Evolutionary conservation across 2,888 invertebrate species (phyloP).

Genomic region (Drosophila cracens): DNA sequence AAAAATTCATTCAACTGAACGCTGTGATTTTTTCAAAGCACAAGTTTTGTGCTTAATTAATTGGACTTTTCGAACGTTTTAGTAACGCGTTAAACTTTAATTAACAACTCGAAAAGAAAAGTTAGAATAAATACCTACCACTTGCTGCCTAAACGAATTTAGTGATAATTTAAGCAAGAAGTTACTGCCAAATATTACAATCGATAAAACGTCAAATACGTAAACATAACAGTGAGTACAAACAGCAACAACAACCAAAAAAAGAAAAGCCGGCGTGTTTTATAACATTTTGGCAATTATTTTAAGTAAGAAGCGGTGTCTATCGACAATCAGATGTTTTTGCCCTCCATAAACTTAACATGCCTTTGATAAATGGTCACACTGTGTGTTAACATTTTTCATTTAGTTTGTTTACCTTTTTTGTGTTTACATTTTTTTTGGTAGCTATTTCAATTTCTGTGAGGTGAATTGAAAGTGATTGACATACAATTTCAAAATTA

Average conservation of each 20-base stretch:
- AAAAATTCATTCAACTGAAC: slow-evolving; percentile 4
- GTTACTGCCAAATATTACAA: slow-evolving; percentile 9
- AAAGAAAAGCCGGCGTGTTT: slow-evolving; percentile 46
- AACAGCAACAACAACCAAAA: not conserved
- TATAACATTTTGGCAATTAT: slow-evolving; percentile 50
- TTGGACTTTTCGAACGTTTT: not conserved
- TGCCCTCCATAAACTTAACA: slow-evolving; percentile 22
- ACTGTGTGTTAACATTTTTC: slow-evolving; percentile 14
- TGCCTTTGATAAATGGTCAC: slow-evolving; percentile 42
- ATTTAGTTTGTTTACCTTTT: slow-evolving; percentile 48
- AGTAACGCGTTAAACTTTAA: not conserved
- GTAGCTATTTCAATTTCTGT: too few species aligned
- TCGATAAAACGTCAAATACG: slow-evolving; percentile 10
- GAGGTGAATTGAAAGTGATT: slow-evolving; percentile 3
- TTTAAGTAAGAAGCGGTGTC: slow-evolving; percentile 6
- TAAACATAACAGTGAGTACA: slow-evolving; percentile 37
- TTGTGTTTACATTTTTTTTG: slow-evolving; percentile 47
- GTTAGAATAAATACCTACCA: not conserved
- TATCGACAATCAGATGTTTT: slow-evolving; percentile 41
- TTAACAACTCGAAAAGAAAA: slow-evolving; percentile 1
- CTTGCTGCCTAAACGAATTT: slow-evolving; percentile 38
- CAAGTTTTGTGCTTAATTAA: slow-evolving; percentile 17
- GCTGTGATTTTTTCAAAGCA: slow-evolving; percentile 35
- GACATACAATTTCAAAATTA: slow-evolving; percentile 6
- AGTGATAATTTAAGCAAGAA: slow-evolving; percentile 20